phyloP scores from a whole-genome alignment of 2,113 vertebrate genomes.

The Aphelocoma coerulescens region DNA sequence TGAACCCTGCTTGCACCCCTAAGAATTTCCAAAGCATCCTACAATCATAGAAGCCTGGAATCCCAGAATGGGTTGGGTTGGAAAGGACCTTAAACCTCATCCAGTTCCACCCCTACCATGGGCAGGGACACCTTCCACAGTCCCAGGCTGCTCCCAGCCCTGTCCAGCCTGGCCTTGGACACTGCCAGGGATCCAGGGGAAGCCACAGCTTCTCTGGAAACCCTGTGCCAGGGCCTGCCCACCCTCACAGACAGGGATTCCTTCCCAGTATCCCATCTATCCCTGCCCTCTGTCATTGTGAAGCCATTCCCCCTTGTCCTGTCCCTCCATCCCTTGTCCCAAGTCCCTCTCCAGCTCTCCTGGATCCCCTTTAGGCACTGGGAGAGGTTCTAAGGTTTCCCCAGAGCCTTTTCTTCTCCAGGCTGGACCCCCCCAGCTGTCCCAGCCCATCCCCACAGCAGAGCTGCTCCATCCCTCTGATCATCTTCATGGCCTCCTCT shows the following conservation, averaged over 20 bases:
- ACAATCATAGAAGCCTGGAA: neutral
- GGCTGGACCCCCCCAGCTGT: neutral
- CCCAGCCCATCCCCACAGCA: neutral
- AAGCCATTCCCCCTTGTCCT: neutral
- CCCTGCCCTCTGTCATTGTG: neutral
- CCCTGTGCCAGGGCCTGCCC: neutral
- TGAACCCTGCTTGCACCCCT: neutral
- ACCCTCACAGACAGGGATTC: neutral
- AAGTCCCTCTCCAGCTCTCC: neutral
- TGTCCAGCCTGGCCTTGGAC: neutral
- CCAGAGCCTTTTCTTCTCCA: neutral
- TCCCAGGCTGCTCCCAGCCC: neutral
- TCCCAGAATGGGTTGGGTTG: neutral
- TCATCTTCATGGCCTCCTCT: neutral
- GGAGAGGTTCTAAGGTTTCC: neutral
- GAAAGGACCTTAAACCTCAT: neutral
- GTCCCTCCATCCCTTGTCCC: neutral
- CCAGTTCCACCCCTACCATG: rapidly evolving
- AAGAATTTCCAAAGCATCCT: neutral
- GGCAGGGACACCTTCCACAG: neutral
- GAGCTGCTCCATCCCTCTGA: neutral
- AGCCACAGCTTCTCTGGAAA: neutral
- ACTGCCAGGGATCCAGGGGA: neutral
- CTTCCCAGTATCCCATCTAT: rapidly evolving
- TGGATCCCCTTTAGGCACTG: neutral